Evolutionary conservation across 2,113 vertebrate species (phyloP).

Genomic region (Pimephales promelas): DNA sequence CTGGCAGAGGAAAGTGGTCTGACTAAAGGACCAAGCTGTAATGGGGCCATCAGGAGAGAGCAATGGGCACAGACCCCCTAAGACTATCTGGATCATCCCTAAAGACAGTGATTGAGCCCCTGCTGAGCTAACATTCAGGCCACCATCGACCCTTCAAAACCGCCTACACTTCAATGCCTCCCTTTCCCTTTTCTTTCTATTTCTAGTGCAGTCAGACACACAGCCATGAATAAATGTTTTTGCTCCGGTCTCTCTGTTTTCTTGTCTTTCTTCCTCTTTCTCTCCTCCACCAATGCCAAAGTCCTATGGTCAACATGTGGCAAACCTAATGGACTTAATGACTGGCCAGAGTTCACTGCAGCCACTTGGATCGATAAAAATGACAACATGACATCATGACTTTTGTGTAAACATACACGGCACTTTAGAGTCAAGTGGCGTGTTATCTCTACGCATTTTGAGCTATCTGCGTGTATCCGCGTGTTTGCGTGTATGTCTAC

Average conservation of each 20-base stretch:
- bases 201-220: conserved; percentile 8
- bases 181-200: neutral
- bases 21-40: neutral
- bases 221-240: neutral
- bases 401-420: no score
- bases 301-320: conserved; percentile 22
- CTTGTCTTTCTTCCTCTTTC: neutral
- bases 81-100: neutral
- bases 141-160: neutral
- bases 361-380: neutral
- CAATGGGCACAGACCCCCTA: conserved; percentile 53
- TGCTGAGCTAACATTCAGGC: conserved; percentile 42
- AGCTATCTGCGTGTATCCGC: no score
- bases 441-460: no score
- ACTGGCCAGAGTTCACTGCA: conserved; percentile 7
- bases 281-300: neutral
- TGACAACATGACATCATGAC: no score
- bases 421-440: no score
- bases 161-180: neutral
- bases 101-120: conserved; percentile 34
- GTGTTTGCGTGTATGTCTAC: no score
- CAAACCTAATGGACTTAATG: conserved; percentile 36
- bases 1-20: neutral
- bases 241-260: neutral
- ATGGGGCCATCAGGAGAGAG: neutral